These are phyloP conservation scores for Samia ricini DNA, from an alignment of 1,140 invertebrate species.

Conservation along the genomic window DNA sequence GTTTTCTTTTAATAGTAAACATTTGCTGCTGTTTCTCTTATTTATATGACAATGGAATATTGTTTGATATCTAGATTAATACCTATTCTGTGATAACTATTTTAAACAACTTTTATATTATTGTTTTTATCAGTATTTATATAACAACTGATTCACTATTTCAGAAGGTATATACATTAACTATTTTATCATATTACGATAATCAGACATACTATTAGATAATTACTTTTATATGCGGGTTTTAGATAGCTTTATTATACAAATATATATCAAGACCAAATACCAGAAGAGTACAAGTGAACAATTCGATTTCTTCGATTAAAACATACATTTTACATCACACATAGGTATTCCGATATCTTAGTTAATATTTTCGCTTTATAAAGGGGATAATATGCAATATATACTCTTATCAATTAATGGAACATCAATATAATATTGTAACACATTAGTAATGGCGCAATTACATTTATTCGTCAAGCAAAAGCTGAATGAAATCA, in stretches of 20 bases:
- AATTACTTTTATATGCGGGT: slow-evolving; percentile 1
- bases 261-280: slow-evolving; percentile 2
- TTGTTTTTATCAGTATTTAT: slow-evolving; percentile 66
- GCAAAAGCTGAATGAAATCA: not conserved
- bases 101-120: slow-evolving; percentile 78
- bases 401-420: slow-evolving; percentile 2
- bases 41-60: slow-evolving; percentile 77
- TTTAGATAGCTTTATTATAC: slow-evolving; percentile 5
- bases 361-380: not conserved
- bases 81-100: slow-evolving; percentile 68
- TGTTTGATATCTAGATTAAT: slow-evolving; percentile 74
- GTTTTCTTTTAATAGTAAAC: slow-evolving; percentile 72
- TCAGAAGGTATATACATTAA: slow-evolving; percentile 15
- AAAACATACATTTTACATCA: not conserved
- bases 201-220: not conserved
- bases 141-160: slow-evolving; percentile 56
- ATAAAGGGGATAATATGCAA: slow-evolving; percentile 3
- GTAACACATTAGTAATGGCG: slow-evolving; percentile 10
- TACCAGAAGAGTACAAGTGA: slow-evolving; percentile 9
- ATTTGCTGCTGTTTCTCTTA: slow-evolving; percentile 73
- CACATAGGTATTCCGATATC: slow-evolving; percentile 1
- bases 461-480: slow-evolving; percentile 6
- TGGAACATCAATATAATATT: slow-evolving; percentile 8
- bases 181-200: slow-evolving; percentile 15
- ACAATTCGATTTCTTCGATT: slow-evolving; percentile 10